A percentile compares a stretch with the other conserved stretches of the same genome.
These are phyloP conservation scores for Tympanuchus pallidicinctus DNA, from an alignment of 2,113 vertebrate species.

Conservation along the genomic window DNA sequence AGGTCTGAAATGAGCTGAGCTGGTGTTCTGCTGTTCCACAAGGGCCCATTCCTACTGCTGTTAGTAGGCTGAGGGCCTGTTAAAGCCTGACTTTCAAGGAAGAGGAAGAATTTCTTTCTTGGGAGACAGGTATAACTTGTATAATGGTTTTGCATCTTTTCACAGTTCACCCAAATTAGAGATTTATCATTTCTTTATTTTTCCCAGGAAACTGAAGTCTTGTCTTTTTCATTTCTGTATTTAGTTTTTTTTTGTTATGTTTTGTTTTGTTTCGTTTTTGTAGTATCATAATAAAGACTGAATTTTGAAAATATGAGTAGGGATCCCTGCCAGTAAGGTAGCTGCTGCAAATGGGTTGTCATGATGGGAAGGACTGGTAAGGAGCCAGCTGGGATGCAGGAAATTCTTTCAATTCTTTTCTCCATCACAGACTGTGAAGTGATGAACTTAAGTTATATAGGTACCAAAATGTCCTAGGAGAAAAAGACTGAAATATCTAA, in stretches of 20 bases:
- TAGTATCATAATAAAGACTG: not conserved
- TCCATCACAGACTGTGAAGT: accelerated
- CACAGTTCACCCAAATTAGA: not conserved
- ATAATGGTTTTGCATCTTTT: not conserved
- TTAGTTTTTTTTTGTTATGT: not conserved
- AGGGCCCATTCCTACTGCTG: not conserved
- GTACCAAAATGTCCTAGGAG: not conserved
- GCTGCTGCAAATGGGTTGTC: not conserved
- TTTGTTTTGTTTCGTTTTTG: not conserved
- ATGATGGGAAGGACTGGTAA: not conserved
- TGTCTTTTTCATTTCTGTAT: not conserved
- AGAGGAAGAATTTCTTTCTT: conserved; percentile 12
- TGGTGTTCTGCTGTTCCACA: not conserved
- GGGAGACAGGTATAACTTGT: not conserved
- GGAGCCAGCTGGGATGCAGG: not conserved
- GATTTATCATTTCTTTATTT: not conserved
- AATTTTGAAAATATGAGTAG: not conserved
- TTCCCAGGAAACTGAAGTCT: not conserved
- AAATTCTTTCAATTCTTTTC: not conserved
- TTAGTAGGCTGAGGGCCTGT: not conserved
- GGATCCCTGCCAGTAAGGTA: not conserved
- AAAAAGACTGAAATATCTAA: not conserved
- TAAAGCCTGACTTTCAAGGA: not conserved
- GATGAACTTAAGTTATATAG: not conserved
- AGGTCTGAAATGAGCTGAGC: not conserved